Evolutionary conservation across 2,113 vertebrate genomes (phyloP), one percentile per base, ranked within the genome.

Genomic region (Colistium nudipinnis): DNA sequence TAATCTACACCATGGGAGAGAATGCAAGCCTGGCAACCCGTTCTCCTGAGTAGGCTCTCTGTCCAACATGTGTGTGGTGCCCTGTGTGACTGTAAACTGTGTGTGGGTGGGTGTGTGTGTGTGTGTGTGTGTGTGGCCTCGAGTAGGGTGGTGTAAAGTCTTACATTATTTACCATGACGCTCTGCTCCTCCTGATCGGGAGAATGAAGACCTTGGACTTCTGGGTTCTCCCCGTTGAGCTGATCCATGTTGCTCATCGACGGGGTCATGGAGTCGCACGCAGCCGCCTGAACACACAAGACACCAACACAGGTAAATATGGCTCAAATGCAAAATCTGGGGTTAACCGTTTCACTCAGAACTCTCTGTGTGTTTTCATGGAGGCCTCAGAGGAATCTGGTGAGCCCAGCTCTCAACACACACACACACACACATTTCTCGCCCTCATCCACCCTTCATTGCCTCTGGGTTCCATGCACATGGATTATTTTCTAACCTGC

Each of bases 211-310:
- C 78, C 90, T 55, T 89, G 89, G 78, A 85, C 89, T 67, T 93
- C 92, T 85, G 91, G 90, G 70, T 91, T 91, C 70, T 88, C 91
- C 57, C 94, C 79, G 52, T 89, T 91, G 65, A 96, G 78, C 61
- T 90, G 84, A 74, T 94, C 93, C 78, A 95, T 75, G 70, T 93
- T 95, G 81, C 90, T 91, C 91, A 92, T 92, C 70, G 95, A 87
- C 76, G 88, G 85, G 17, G 78, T 88, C 93, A 94, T 92, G 70
- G 94, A 94, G 53, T 92, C 91, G 70, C 90, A 85, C 54, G 71
- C 91, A 55, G 81, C 70, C 62, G 78, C 53, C 76, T 78, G 52
- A 65, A 68, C 30, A 75, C 25, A 62, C 44, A 49, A 62, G 7
- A 82, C 45, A 57, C 11, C 71, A 20, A 73, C 54, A 39, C 20